Evolutionary conservation across 2,888 invertebrate species (phyloP).

Genomic region (Ornithoptera priamus): DNA sequence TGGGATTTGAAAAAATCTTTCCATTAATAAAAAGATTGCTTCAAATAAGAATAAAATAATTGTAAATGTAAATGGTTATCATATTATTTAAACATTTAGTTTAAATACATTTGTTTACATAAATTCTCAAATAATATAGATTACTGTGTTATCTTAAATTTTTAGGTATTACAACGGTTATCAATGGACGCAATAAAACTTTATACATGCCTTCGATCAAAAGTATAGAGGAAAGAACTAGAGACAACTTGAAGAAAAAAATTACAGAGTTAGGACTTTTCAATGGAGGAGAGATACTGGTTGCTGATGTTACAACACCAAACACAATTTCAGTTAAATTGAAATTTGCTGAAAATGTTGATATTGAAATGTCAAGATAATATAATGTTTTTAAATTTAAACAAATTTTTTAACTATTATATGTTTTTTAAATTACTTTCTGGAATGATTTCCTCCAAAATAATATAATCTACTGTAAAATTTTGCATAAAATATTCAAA

Average conservation of each 20-base stretch:
- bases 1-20: too few species aligned
- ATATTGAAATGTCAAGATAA: constrained; percentile 70
- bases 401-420: background rate
- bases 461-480: background rate
- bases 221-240: constrained; percentile 94
- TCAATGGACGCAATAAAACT: constrained; percentile 92
- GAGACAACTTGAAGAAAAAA: constrained; percentile 92
- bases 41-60: too few species aligned
- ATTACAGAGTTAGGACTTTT: constrained; percentile 90
- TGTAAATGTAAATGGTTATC: too few species aligned
- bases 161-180: constrained; percentile 87
- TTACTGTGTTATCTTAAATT: constrained; percentile 15
- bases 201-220: constrained; percentile 95
- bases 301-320: constrained; percentile 95
- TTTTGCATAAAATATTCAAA: background rate
- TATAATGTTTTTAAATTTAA: background rate
- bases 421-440: background rate
- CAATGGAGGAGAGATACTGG: constrained; percentile 92
- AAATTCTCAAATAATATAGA: background rate
- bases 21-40: too few species aligned
- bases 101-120: background rate
- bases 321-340: constrained; percentile 88
- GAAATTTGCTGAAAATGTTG: constrained; percentile 80
- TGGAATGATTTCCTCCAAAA: too few species aligned
- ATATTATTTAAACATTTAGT: too few species aligned